Evolutionary conservation across 2,888 invertebrate genomes (phyloP).

Genomic region (Trypoxylon attenuatum): DNA sequence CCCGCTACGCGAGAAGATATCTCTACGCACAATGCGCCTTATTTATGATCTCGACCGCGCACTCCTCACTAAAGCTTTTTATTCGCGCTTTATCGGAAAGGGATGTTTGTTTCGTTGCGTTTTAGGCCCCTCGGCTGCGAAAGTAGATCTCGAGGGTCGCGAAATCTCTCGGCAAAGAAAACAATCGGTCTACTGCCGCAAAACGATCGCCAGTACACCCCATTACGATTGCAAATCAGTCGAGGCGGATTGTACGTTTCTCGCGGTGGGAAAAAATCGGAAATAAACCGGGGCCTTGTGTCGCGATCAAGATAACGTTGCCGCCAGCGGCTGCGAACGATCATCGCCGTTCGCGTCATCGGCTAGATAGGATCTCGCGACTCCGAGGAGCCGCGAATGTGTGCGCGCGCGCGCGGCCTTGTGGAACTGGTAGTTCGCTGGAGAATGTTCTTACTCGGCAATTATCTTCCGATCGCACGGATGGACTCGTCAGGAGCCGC

Average conservation of each 20-base stretch:
- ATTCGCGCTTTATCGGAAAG: conserved; percentile 37
- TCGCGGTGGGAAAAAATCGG: conserved; percentile 26
- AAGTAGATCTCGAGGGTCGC: too few species aligned
- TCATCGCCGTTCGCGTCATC: conserved; percentile 52
- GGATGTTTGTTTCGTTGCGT: conserved; percentile 29
- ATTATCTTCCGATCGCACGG: conserved; percentile 41
- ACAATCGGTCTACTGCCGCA: background rate
- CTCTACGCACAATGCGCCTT: conserved; percentile 38
- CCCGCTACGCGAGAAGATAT: conserved; percentile 56
- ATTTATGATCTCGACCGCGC: conserved; percentile 29
- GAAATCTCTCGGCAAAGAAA: background rate
- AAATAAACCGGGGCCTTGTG: conserved; percentile 34
- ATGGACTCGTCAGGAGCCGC: background rate
- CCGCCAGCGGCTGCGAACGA: conserved; percentile 27
- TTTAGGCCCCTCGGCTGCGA: too few species aligned
- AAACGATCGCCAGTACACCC: background rate
- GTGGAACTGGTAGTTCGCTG: conserved; percentile 30
- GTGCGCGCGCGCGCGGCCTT: conserved; percentile 49
- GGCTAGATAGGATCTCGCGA: conserved; percentile 52
- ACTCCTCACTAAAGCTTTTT: conserved; percentile 27
- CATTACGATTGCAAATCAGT: conserved; percentile 1
- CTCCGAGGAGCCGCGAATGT: conserved; percentile 46
- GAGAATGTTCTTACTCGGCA: conserved; percentile 19
- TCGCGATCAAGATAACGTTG: conserved; percentile 41
- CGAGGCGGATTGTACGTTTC: background rate